These are phyloP conservation scores for Plecturocebus donacophilus DNA, from an alignment of 2,113 vertebrate genomes.

Conservation along the genomic window DNA sequence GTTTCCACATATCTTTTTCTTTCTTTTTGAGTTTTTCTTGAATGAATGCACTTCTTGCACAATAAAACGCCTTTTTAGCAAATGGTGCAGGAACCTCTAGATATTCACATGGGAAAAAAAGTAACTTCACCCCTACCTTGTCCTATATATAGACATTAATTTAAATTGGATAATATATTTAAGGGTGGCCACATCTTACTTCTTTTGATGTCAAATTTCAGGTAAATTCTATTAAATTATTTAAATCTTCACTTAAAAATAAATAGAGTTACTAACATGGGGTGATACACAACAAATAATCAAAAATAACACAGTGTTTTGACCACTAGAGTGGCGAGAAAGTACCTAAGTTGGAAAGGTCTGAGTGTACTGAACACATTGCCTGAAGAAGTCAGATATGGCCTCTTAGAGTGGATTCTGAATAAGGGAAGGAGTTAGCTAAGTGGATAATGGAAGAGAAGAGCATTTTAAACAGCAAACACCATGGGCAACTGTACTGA, in stretches of 20 bases:
- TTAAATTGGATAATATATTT: neutral
- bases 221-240: neutral
- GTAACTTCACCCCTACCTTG: neutral
- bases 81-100: neutral
- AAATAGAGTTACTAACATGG: no score
- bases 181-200: neutral
- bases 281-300: neutral
- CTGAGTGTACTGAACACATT: neutral
- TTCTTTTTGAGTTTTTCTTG: neutral
- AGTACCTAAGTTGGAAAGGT: fast-evolving
- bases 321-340: neutral
- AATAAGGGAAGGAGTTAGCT: neutral
- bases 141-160: neutral
- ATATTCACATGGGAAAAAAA: neutral
- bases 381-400: fast-evolving
- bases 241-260: neutral
- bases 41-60: neutral
- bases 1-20: neutral
- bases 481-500: fast-evolving
- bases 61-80: neutral
- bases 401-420: no score
- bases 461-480: neutral
- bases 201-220: neutral
- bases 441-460: fast-evolving
- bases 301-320: neutral